Conservation (phyloP, 2,113 vertebrate species). For the Illadopsis cleaveri region DNA sequence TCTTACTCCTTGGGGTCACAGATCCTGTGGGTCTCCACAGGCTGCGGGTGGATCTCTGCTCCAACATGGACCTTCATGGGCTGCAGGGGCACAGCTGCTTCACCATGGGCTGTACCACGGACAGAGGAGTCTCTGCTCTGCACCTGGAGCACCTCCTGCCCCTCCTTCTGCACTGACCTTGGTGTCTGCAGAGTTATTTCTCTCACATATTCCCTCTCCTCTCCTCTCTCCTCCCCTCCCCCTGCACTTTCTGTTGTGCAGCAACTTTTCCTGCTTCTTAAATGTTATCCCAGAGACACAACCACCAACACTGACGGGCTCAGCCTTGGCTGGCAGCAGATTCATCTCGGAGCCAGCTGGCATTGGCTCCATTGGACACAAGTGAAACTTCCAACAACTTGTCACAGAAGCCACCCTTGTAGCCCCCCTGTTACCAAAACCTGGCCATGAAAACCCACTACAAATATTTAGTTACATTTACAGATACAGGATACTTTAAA, state of each 20-base stretch:
- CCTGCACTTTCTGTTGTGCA: background rate
- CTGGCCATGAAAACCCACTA: background rate
- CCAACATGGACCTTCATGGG: background rate
- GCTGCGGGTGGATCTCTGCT: background rate
- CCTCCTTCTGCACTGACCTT: background rate
- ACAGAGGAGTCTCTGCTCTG: background rate
- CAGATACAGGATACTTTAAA: background rate
- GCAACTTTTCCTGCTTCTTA: background rate
- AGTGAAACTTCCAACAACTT: background rate
- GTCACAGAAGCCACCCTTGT: background rate
- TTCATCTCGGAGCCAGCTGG: background rate
- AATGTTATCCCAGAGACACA: background rate
- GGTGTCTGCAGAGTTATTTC: background rate
- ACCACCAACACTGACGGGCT: background rate
- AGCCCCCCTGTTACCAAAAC: background rate
- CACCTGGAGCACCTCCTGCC: fast-evolving
- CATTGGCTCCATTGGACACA: background rate
- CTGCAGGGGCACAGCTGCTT: background rate
- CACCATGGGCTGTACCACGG: background rate
- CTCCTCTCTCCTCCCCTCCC: background rate
- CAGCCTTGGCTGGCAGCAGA: background rate
- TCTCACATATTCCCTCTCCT: too few relatives aligned
- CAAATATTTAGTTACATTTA: background rate
- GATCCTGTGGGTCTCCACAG: background rate
- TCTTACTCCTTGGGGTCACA: background rate